Conservation (phyloP, 1,140 invertebrate species). For the Formica exsecta region DNA sequence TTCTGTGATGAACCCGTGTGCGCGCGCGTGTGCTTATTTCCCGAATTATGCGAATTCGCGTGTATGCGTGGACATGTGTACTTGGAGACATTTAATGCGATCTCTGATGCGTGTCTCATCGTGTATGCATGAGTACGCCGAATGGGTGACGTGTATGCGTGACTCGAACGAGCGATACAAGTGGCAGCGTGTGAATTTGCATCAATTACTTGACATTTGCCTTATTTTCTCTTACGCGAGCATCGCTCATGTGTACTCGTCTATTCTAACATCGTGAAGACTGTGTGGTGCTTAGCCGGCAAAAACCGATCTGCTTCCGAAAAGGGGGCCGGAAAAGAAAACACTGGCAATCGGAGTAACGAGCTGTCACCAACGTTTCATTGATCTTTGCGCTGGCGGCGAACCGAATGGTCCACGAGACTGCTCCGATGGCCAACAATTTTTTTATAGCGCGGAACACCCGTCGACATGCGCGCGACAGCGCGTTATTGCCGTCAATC, state of each 20-base stretch:
- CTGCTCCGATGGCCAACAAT: slow-evolving; percentile 32
- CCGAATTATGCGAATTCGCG: slow-evolving; percentile 9
- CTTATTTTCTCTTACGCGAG: slow-evolving; percentile 23
- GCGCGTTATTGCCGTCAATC: slow-evolving; percentile 29
- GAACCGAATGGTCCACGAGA: not conserved
- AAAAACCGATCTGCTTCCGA: slow-evolving; percentile 55
- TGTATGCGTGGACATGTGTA: slow-evolving; percentile 42
- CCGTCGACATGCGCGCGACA: slow-evolving; percentile 15
- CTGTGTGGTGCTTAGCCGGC: slow-evolving; percentile 4
- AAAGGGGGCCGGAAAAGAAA: not conserved
- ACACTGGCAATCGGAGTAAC: slow-evolving; percentile 44
- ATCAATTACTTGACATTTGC: slow-evolving; percentile 39
- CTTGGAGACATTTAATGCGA: slow-evolving; percentile 49
- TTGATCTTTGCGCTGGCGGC: slow-evolving; percentile 25
- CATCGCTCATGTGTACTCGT: slow-evolving; percentile 59
- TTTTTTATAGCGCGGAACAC: slow-evolving; percentile 32
- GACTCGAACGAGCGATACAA: slow-evolving; percentile 56
- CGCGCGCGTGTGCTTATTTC: slow-evolving; percentile 45
- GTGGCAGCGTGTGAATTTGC: slow-evolving; percentile 1
- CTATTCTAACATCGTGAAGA: slow-evolving; percentile 50
- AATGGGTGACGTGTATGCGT: slow-evolving; percentile 32
- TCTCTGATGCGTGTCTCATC: slow-evolving; percentile 15
- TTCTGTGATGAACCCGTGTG: slow-evolving; percentile 51
- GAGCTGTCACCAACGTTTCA: not conserved
- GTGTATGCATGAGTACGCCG: slow-evolving; percentile 36